Evolutionary conservation across 1,140 invertebrate species (phyloP), one percentile per base, ranked within the genome.

Genomic region (Batillaria attramentaria): DNA sequence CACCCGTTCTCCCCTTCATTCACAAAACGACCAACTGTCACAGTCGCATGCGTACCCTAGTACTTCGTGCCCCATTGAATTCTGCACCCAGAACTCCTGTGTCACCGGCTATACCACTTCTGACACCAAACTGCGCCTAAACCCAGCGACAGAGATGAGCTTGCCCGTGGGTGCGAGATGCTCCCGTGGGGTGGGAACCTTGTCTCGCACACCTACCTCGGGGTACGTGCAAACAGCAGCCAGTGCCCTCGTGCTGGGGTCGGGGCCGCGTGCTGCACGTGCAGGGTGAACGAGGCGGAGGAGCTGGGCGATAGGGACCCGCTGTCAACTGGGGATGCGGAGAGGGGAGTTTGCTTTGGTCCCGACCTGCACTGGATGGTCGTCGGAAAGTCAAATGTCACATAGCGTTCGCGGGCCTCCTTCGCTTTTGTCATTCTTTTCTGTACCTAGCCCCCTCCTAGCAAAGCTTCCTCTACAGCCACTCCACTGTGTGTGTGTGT

Each of bases 151-250:
- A n/a, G n/a, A n/a, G n/a, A n/a, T n/a, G 57, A 28, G 24, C 57
- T 60, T 60, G 31, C 57, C 57, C 6, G 24, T 35, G 31, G 39
- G 35, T 42, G 68, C 68, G 24, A 42, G 42, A 70, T 70, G 41
- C 20, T 70, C 8, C 35, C 35, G 39, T 13, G 13, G 68, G 68
- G 68, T 42, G 68, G 39, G 68, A 31, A 42, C 37, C 18, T 10
- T 20, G 24, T 42, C 41, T 4, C 68, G 18, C n/a, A 10, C 35
- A 42, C 10, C 39, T 70, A 42, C 68, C 37, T n/a, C 68, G 24
- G 35, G 68, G 68, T 70, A 24, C 68, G 68, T 70, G 37, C 68
- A 70, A 70, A 70, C 37, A 70, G 42, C 35, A 42, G 39, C 24
- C 57, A 28, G 24, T n/a, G 31, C 20, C 24, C 24, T 60, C 31